Percentiles rank a stretch among this genome's conserved stretches.
Conservation (phyloP, 1,140 invertebrate species). For the Drosophila cardini region DNA sequence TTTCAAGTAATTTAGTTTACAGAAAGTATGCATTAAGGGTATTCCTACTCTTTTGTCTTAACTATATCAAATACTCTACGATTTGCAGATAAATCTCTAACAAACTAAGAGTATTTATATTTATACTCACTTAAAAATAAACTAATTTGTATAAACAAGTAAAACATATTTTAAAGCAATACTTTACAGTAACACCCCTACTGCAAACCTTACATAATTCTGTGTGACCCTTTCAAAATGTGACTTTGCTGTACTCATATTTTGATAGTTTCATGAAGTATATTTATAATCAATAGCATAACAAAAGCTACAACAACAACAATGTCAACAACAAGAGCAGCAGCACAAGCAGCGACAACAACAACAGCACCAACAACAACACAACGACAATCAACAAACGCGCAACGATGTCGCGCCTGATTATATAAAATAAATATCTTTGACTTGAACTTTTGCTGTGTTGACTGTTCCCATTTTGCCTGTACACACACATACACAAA, state of each 20-base stretch:
- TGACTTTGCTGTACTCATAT: constrained; percentile 13
- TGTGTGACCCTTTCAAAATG: constrained; percentile 32
- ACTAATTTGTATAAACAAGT: too few relatives aligned
- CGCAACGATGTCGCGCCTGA: constrained; percentile 53
- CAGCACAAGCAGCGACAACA: constrained; percentile 22
- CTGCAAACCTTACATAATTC: background rate
- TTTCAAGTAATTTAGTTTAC: too few relatives aligned
- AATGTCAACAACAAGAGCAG: constrained; percentile 3
- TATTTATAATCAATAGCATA: constrained; percentile 47
- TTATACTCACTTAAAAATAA: too few relatives aligned
- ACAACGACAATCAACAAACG: constrained; percentile 42
- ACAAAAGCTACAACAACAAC: constrained; percentile 34
- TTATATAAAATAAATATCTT: constrained; percentile 65
- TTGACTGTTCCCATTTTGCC: constrained; percentile 69
- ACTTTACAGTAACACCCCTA: too few relatives aligned
- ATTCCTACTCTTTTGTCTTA: too few relatives aligned
- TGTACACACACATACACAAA: constrained; percentile 13
- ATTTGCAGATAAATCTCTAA: too few relatives aligned
- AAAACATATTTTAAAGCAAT: too few relatives aligned
- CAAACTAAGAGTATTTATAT: too few relatives aligned
- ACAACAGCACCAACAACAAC: constrained; percentile 14
- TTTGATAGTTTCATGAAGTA: constrained; percentile 49
- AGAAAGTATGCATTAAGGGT: background rate
- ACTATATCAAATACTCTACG: too few relatives aligned
- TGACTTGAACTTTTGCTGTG: constrained; percentile 61